Evolutionary conservation across 2,888 invertebrate species (phyloP), one percentile per base, ranked within the genome.

Genomic region (Tanypteryx hageni): DNA sequence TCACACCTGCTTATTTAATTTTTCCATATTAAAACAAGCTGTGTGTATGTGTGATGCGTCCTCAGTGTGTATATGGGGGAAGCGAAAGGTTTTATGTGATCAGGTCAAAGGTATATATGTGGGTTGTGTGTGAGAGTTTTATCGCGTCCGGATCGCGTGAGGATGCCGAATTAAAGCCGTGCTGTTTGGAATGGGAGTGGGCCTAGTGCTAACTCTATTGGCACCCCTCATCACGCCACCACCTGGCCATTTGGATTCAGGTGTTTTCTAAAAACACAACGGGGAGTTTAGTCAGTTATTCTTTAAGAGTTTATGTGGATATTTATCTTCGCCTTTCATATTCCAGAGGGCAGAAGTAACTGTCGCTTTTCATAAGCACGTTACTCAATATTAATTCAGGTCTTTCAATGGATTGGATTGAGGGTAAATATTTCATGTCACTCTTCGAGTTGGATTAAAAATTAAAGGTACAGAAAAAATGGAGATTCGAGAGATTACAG

Each of bases 131-230:
- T 44, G 85, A 58, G 58, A 85, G 59, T 85, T 85, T 85, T 59
- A 85, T 59, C 59, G 59, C 85, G 57, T 85, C 85, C 85, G 59
- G 59, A 85, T 85, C 85, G 85, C 85, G 85, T 85, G 85, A n/a
- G 85, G 14, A 85, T 85, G 27, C 85, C n/a, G 57, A 85, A 58
- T 44, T 16, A 85, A 85, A 27, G 58, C 58, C 22, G 57, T 16
- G 18, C 27, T 18, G 14, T 85, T 57, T 22, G 27, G 11, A 11
- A 85, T 59, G 16, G 57, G 84, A 56, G 84, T 44, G 22, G 57
- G 76, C 22, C 76, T 11, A 7, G 81, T 81, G 8, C 81, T 27
- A 27, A 27, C 82, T 13, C 82, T 44, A 18, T 14, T 31, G 82
- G 27, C 3, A 16, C 31, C 44, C 58, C 58, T 58, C 22, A 59